phyloP scores from a whole-genome alignment of 2,888 invertebrate species.

The Diadegma fenestrale region DNA sequence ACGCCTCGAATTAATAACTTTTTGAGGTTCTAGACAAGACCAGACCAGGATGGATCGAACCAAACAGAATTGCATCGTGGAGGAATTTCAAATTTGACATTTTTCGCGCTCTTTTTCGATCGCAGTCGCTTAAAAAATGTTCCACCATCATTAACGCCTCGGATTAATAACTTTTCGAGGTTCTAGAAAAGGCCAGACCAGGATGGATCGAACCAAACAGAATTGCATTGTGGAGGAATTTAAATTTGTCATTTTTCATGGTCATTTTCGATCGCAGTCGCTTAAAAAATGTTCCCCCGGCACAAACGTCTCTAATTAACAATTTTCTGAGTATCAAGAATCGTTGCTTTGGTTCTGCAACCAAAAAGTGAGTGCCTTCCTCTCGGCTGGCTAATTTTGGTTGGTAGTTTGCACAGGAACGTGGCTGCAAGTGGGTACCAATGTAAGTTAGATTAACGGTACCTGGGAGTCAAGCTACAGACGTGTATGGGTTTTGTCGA shows the following conservation, averaged over 20 bases:
- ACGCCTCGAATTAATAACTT: neutral
- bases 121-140: neutral
- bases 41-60: neutral
- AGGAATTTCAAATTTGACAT: neutral
- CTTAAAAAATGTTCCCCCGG: neutral
- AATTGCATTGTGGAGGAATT: too few relatives aligned
- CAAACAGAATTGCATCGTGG: too few relatives aligned
- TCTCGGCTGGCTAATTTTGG: constrained; percentile 34
- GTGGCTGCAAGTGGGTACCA: constrained; percentile 64
- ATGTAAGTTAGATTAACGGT: constrained; percentile 81
- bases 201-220: too few relatives aligned
- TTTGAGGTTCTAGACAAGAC: neutral
- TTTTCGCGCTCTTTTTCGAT: neutral
- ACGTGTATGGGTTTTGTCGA: constrained; percentile 23
- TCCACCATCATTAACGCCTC: neutral
- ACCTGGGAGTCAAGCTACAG: constrained; percentile 55
- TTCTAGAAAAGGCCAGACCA: too few relatives aligned
- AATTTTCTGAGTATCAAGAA: too few relatives aligned
- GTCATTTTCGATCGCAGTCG: neutral
- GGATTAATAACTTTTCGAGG: neutral
- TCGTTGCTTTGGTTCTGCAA: neutral
- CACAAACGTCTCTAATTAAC: neutral
- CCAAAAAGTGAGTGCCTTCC: neutral
- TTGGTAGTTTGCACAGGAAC: constrained; percentile 50
- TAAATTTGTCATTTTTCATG: neutral